Evolutionary conservation across 2,113 vertebrate species (phyloP), one percentile per base, ranked within the genome.

Genomic region (Pao palembangensis): DNA sequence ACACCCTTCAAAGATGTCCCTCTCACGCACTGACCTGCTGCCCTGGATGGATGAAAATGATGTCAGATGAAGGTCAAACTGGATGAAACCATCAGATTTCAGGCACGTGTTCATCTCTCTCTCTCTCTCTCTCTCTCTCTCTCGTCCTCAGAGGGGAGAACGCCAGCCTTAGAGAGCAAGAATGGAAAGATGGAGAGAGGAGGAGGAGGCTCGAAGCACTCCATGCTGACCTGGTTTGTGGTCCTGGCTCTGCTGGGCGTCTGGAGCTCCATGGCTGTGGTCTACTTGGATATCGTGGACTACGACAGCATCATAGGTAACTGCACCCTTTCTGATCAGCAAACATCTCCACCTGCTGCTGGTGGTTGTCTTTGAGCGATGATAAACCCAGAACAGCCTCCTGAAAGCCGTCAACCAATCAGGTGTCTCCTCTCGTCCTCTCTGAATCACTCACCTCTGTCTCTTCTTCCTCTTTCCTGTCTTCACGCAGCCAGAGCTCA

Each of bases 271-370:
- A 92, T 98, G 52, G 96, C 94, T 0, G 93, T 98, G 28, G 93
- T 99, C 75, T 98, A 96, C 95, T 97, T 99, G 76, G 93, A 98
- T 57, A 88, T 99, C 18, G 92, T 98, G 79, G 96, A 99, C 84
- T 99, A 99, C 58, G 93, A 96, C 84, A 92, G 91, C 71, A 94
- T 98, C 67, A 82, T 96, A 38, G 96, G 96, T 98, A 79, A 88
- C n/a, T n/a, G n/a, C n/a, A n/a, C n/a, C n/a, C n/a, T n/a, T n/a
- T n/a, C n/a, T n/a, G n/a, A n/a, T n/a, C n/a, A n/a, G n/a, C n/a
- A n/a, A n/a, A n/a, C n/a, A n/a, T n/a, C n/a, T n/a, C n/a, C n/a
- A n/a, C n/a, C n/a, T n/a, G n/a, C n/a, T n/a, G n/a, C n/a, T n/a
- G n/a, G n/a, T n/a, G n/a, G n/a, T n/a, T n/a, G n/a, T n/a, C n/a